Evolutionary conservation across 2,113 vertebrate genomes (phyloP).

Genomic region (Pygoscelis antarcticus): DNA sequence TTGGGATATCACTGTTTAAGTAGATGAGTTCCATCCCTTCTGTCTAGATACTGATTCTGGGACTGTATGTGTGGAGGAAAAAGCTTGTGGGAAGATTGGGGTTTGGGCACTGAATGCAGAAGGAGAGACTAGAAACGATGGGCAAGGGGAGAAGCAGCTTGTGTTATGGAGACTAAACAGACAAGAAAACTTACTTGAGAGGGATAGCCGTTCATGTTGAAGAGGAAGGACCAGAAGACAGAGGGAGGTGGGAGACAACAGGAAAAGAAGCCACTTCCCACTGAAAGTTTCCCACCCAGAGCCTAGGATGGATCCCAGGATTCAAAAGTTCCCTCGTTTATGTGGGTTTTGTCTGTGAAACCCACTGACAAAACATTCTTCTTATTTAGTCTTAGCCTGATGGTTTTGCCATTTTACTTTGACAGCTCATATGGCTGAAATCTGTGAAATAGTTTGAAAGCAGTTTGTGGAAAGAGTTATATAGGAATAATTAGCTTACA

Average conservation of each 20-base stretch:
- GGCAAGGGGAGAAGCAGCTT: no score
- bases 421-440: neutral
- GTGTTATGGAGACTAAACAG: neutral
- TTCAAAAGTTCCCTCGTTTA: rapidly evolving
- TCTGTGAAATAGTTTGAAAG: neutral
- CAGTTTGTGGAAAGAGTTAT: neutral
- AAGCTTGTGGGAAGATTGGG: neutral
- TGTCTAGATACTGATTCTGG: neutral
- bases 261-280: neutral
- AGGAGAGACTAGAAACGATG: neutral
- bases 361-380: neutral
- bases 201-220: neutral
- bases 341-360: neutral
- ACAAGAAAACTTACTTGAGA: neutral
- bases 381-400: neutral
- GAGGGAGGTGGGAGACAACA: neutral
- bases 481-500: neutral
- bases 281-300: neutral
- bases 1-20: neutral
- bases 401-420: neutral
- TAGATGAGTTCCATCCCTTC: neutral
- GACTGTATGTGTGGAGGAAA: neutral
- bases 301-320: neutral
- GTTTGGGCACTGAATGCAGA: neutral
- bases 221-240: neutral